Evolutionary conservation across 2,888 invertebrate species (phyloP).

Genomic region (Scaptomyza parva): DNA sequence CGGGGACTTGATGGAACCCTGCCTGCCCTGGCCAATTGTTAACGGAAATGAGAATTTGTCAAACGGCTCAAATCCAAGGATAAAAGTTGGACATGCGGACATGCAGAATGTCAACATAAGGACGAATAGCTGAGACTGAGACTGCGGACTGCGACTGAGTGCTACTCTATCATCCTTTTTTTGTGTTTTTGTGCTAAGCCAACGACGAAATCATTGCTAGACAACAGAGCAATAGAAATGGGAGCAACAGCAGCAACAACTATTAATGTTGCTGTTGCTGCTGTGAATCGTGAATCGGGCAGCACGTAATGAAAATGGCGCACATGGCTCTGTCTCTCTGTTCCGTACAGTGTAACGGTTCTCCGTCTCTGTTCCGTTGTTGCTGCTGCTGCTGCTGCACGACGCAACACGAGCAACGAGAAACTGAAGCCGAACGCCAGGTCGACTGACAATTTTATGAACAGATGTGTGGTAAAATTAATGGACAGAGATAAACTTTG

Average conservation of each 20-base stretch:
- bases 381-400: conserved; percentile 41
- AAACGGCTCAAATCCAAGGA: conserved; percentile 1
- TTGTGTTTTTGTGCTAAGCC: conserved; percentile 18
- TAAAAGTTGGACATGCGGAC: conserved; percentile 1
- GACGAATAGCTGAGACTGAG: conserved; percentile 28
- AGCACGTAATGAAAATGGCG: conserved; percentile 79
- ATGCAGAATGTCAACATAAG: conserved; percentile 27
- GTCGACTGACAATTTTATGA: conserved; percentile 79
- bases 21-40: conserved; percentile 38
- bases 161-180: conserved; percentile 52
- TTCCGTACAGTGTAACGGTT: neutral
- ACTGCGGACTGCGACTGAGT: conserved; percentile 7
- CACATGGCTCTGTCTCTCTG: conserved; percentile 53
- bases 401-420: conserved; percentile 54
- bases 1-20: no score
- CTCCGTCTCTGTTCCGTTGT: neutral
- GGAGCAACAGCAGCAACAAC: conserved; percentile 54
- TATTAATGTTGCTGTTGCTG: conserved; percentile 50
- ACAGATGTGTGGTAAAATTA: conserved; percentile 80
- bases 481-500: conserved; percentile 79
- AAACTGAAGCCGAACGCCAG: conserved; percentile 73
- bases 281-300: conserved; percentile 31
- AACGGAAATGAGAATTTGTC: conserved; percentile 57
- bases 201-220: conserved; percentile 33
- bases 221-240: conserved; percentile 30